Base-by-base conservation (phyloP, 2,113 vertebrate genomes). In the Marmota monax region DNA sequence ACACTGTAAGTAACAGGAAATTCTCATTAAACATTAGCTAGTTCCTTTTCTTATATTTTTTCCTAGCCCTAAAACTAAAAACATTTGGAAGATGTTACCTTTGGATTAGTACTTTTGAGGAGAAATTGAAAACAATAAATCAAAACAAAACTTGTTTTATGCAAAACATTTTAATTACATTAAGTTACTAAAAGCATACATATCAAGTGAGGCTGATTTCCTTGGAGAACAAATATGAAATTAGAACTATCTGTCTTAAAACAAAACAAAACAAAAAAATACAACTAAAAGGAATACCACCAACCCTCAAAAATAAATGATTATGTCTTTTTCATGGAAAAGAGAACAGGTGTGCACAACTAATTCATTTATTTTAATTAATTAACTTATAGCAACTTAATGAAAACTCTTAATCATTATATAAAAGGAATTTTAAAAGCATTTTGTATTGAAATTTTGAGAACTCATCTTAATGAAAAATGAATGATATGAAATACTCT, bases 371-470 rank as follows among this genome's bases (percentile, higher is more conserved):
- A 90, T 92, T 94, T 92, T 94, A 95, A 96, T 32, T 7, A 94
- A 88, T 97, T 97, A 90, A 58, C 27, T 90, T 96, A 91, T 20
- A 76, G 45, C 29, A 96, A 89, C 7, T 93, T 96, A 97, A 94
- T 86, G 16, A 96, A 97, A 96, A 97, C 96, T 96, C 42, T 58
- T 70, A 96, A 97, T 93, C 82, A 96, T 90, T 76, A 93, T 18
- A 80, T 39, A 56, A 83, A 97, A 95, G 25, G 53, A 92, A 89
- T 78, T 96, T 96, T n/a, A 8, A 72, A 88, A 95, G 39, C n/a
- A 70, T 92, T 97, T 96, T 90, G 14, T 42, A 25, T 95, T 96
- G 45, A 83, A 98, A 98, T 69, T 95, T 97, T 96, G 80, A 97
- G 77, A 93, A 39, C 76, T 92, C 97, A 61, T 95, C 22, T 0